Base-by-base conservation (phyloP, 2,113 vertebrate genomes). In the Pardalotus punctatus region DNA sequence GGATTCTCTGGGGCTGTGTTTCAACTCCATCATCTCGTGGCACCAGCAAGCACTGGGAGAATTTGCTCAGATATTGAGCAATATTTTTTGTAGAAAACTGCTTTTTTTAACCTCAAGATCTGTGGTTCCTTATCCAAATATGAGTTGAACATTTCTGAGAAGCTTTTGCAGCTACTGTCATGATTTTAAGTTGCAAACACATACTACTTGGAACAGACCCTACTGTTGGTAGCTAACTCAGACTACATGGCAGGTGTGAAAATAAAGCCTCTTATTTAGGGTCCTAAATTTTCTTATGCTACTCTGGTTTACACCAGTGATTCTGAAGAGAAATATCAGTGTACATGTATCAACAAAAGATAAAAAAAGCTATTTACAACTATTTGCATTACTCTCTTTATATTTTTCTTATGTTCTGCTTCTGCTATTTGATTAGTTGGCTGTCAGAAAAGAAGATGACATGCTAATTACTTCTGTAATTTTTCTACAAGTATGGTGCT, bases 401-500 rank as follows among this genome's bases (percentile, higher is more conserved):
- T 84, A 76, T 69, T 69, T 78, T 78, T 78, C 45, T 48, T 84
- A 38, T 33, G 9, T 61, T 81, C n/a, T 94, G 9, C 62, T 85
- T 80, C 35, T 88, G 21, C 50, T 85, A 28, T 72, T 91, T 71
- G 58, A 82, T 90, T 80, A 70, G 87, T 90, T 95, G 35, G 13
- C 54, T 95, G 78, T 70, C 87, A 93, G 38, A 72, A 89, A 81
- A 71, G 67, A 91, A 76, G 81, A 72, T 50, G 62, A 62, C 78
- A 73, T 88, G 35, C 38, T 93, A 80, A 95, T 96, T 96, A 94
- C 38, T 93, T 95, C 77, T 90, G 33, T 70, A 91, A 69, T 80
- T 90, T 67, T 91, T 91, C 33, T 54, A 88, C 18, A 4, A 14
- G 16, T 86, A 20, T 76, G 90, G 58, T 54, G 42, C 14, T 73